Evolutionary conservation across 2,113 vertebrate species (phyloP).

Genomic region (Picathartes gymnocephalus): DNA sequence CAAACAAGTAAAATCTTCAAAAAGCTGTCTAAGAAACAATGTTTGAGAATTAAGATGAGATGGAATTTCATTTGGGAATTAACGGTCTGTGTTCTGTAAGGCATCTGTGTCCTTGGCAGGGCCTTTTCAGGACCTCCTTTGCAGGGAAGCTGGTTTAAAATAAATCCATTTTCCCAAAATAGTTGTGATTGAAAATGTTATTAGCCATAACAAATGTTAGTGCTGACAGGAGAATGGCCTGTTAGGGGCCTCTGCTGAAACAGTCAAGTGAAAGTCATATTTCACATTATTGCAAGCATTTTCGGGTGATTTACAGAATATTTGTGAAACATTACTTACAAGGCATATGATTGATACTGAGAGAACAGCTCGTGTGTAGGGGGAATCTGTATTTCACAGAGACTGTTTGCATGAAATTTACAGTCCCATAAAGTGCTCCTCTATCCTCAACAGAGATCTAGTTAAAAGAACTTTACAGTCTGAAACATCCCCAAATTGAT

Average conservation of each 20-base stretch:
- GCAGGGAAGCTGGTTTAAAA: conserved; percentile 71
- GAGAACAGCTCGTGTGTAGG: conserved; percentile 62
- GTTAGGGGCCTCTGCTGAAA: conserved; percentile 69
- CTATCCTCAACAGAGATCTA: conserved; percentile 73
- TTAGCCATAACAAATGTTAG: conserved; percentile 83
- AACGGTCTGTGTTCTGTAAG: conserved; percentile 69
- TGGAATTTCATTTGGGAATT: conserved; percentile 60
- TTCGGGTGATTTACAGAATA: conserved; percentile 80
- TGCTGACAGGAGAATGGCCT: conserved; percentile 73
- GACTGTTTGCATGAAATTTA: conserved; percentile 73
- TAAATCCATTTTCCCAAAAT: conserved; percentile 78
- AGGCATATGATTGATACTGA: conserved; percentile 68
- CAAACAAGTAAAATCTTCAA: not conserved
- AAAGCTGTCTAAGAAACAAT: not conserved
- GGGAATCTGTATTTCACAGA: conserved; percentile 70
- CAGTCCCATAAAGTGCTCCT: conserved; percentile 73
- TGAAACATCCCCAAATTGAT: conserved; percentile 77
- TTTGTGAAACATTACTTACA: conserved; percentile 77
- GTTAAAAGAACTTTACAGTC: conserved; percentile 81
- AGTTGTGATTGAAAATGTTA: conserved; percentile 82
- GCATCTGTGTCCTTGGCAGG: conserved; percentile 76
- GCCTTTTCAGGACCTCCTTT: conserved; percentile 52
- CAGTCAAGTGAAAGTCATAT: conserved; percentile 80
- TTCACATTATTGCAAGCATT: conserved; percentile 74
- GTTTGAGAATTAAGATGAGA: conserved; percentile 33